These are phyloP conservation scores for Morelia viridis DNA, from an alignment of 2,797 vertebrate species.

Conservation along the genomic window DNA sequence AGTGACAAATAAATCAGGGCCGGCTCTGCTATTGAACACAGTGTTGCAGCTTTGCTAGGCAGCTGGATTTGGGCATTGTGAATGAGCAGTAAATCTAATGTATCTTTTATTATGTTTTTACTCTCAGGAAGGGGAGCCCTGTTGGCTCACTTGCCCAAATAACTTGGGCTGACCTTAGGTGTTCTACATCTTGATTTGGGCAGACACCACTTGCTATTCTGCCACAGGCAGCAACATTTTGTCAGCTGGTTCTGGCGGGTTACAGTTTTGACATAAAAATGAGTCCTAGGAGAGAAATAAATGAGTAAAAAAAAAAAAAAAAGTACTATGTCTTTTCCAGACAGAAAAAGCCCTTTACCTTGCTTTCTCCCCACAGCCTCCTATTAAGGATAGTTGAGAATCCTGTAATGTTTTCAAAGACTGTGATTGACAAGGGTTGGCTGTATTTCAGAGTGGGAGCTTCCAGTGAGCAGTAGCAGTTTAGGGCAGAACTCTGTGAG, in stretches of 20 bases:
- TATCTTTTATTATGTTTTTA: background rate
- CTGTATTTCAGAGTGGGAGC: background rate
- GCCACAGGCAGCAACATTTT: background rate
- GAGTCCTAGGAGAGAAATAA: background rate
- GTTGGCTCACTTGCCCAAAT: background rate
- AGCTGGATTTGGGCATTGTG: background rate
- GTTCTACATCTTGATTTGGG: too few relatives aligned
- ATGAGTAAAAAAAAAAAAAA: background rate
- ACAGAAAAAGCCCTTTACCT: background rate
- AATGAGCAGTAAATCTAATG: background rate
- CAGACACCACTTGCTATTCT: background rate
- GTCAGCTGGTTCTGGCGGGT: background rate
- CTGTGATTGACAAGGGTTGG: background rate
- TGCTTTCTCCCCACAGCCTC: background rate
- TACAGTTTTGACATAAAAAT: background rate
- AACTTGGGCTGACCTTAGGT: background rate
- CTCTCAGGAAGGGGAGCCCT: background rate
- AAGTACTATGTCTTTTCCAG: too few relatives aligned
- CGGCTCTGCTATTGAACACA: background rate
- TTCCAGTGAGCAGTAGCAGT: background rate
- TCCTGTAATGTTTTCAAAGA: background rate
- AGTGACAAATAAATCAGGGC: background rate
- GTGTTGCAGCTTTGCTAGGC: background rate
- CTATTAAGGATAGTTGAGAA: background rate
- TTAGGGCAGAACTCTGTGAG: background rate